Evolutionary conservation across 1,140 invertebrate genomes (phyloP).

Genomic region (Pantala flavescens): DNA sequence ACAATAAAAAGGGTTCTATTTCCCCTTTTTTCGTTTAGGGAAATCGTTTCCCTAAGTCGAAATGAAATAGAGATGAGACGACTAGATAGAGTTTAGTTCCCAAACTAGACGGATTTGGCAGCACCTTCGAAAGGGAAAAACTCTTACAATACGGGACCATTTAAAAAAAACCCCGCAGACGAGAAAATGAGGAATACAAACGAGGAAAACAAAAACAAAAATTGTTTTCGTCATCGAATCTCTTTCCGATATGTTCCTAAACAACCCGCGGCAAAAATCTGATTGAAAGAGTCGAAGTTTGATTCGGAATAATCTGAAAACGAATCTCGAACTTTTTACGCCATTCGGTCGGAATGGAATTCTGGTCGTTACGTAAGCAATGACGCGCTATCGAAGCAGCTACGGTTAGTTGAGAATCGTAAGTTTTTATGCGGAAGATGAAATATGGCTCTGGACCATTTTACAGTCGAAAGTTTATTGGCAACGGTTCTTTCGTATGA

Average conservation of each 20-base stretch:
- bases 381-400: neutral
- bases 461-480: neutral
- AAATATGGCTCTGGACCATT: neutral
- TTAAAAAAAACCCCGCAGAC: too few relatives aligned
- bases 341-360: neutral
- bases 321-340: neutral
- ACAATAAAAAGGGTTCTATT: slow-evolving; percentile 7
- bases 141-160: too few relatives aligned
- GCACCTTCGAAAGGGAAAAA: too few relatives aligned
- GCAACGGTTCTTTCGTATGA: neutral
- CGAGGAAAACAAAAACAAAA: too few relatives aligned
- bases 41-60: neutral
- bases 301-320: too few relatives aligned
- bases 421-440: neutral
- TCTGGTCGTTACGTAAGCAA: neutral
- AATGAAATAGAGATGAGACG: neutral
- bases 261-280: too few relatives aligned
- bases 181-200: too few relatives aligned
- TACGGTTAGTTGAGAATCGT: neutral
- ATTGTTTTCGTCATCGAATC: too few relatives aligned
- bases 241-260: too few relatives aligned
- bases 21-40: neutral
- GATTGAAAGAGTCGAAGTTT: too few relatives aligned
- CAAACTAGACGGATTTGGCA: too few relatives aligned
- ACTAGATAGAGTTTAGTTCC: too few relatives aligned